Base-by-base conservation (phyloP, 2,888 invertebrate genomes). In the Lithophane socia region DNA sequence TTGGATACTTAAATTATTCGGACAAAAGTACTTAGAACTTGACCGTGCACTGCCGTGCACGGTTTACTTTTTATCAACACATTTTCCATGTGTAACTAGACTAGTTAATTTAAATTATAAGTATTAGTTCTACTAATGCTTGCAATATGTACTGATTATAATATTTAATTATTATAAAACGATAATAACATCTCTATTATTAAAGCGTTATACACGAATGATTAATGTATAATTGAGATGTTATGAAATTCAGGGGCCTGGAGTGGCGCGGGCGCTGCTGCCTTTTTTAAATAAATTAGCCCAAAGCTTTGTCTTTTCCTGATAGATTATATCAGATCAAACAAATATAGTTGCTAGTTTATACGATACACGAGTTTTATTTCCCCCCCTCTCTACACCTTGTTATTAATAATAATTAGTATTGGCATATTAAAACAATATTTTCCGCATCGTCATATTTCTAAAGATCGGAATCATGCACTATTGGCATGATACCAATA, bases 251-350 rank as follows among this genome's bases (percentile, higher is more conserved):
- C 86, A 83, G 91, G 93, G 93, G 94, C 92, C 91, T 87, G 44
- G 70, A 85, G 90, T 91, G 92, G 95, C 94, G 96, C 96, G 88
- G 96, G 96, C 96, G 96, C 95, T 92, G 95, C 95, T 92, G 93
- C 91, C 82, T 84, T 91, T 97, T 77, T 75, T 42, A 61, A 18
- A 93, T 71, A 85, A 84, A 98, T 97, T 82, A 98, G 98, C 89
- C 97, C 97, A 92, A 97, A 97, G 87, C 97, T 87, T 89, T 88
- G 77, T 97, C 88, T 96, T 79, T 86, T 97, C 91, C 97, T 97
- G 89, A 97, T 97, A 93, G 97, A 80, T 96, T 95, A 61, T 79
- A 98, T 97, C 93, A 98, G 83, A 97, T 97, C 73, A 91, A 98
- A 97, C 97, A 98, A 88, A 90, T 88, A 92, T 63, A 89, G 86